Percentiles rank a stretch among this genome's conserved stretches.
Evolutionary conservation across 2,888 invertebrate species (phyloP).

Genomic region (Panopea generosa): DNA sequence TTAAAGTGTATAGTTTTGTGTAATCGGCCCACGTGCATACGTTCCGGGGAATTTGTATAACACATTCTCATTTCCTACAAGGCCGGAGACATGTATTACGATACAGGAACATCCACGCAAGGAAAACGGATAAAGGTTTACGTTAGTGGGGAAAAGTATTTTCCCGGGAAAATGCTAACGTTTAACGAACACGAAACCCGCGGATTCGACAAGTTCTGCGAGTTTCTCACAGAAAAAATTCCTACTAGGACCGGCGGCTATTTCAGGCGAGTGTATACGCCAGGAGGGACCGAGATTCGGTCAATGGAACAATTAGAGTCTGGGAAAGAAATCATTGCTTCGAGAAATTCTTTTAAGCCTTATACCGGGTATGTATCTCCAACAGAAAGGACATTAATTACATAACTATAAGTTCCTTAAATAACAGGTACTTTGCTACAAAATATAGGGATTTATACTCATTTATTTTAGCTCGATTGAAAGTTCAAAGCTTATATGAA

Average conservation of each 20-base stretch:
- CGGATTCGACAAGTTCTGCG: slow-evolving; percentile 43
- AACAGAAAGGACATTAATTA: too few species aligned
- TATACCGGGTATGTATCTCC: too few species aligned
- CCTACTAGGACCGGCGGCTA: slow-evolving; percentile 36
- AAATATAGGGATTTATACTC: too few species aligned
- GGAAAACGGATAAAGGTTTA: slow-evolving; percentile 46
- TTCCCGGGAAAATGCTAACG: slow-evolving; percentile 37
- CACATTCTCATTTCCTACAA: neutral
- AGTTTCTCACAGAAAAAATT: slow-evolving; percentile 28
- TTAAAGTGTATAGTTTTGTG: slow-evolving; percentile 6
- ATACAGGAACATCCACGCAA: slow-evolving; percentile 1
- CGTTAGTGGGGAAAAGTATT: slow-evolving; percentile 35
- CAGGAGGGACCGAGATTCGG: slow-evolving; percentile 34
- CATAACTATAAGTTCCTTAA: too few species aligned
- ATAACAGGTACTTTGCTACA: too few species aligned
- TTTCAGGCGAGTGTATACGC: slow-evolving; percentile 40
- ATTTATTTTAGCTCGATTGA: too few species aligned
- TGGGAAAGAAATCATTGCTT: slow-evolving; percentile 41
- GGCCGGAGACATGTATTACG: too few species aligned
- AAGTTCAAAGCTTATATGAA: too few species aligned
- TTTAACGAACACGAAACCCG: slow-evolving; percentile 43
- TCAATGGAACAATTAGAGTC: slow-evolving; percentile 45
- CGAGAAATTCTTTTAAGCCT: neutral
- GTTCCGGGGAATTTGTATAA: neutral
- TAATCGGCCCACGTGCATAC: neutral